Evolutionary conservation across 1,140 invertebrate genomes (phyloP), one percentile per base, ranked within the genome.

Genomic region (Asbolus verrucosus): DNA sequence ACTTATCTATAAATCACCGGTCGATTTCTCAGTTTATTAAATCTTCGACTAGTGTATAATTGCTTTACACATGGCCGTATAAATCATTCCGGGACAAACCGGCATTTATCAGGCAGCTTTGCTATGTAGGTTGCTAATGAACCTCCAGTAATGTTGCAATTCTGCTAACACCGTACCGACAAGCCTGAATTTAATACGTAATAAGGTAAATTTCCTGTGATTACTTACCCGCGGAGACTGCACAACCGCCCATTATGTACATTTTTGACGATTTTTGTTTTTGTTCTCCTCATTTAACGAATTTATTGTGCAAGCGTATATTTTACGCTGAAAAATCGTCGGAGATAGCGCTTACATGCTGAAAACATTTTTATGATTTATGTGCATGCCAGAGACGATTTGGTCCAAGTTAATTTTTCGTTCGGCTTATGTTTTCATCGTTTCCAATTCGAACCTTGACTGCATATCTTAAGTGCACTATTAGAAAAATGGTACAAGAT

Each of bases 21-120:
- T 69, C 75, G 75, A 78, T 78, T 76, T 73, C 76, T 78, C 75
- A 76, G 74, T 78, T 78, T 78, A 78, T 78, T 78, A 78, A 78
- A 78, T 78, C 75, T 78, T 73, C 72, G 71, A 77, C 39, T 69
- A 67, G 76, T 75, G 75, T 73, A 76, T 78, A 78, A 78, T 78
- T 78, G 77, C 74, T 31, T 67, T 75, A 75, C 77, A 78, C 71
- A 76, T 75, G 76, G 75, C 46, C 46, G 67, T 61, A 75, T 78
- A 77, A 78, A 78, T 78, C 77, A 77, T 73, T 63, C 68, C 16
- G 59, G 24, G 70, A 72, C 73, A 67, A 70, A 70, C 68, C 66
- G 67, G 67, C 73, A 76, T 71, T 75, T 75, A 75, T 74, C 75
- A 66, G 60, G 72, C 65, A 38, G 67, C 71, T 68, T 62, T 62